A percentile compares a stretch with the other conserved stretches of the same genome.
These are phyloP conservation scores for Pandion haliaetus DNA, from an alignment of 2,113 vertebrate species.

Conservation along the genomic window DNA sequence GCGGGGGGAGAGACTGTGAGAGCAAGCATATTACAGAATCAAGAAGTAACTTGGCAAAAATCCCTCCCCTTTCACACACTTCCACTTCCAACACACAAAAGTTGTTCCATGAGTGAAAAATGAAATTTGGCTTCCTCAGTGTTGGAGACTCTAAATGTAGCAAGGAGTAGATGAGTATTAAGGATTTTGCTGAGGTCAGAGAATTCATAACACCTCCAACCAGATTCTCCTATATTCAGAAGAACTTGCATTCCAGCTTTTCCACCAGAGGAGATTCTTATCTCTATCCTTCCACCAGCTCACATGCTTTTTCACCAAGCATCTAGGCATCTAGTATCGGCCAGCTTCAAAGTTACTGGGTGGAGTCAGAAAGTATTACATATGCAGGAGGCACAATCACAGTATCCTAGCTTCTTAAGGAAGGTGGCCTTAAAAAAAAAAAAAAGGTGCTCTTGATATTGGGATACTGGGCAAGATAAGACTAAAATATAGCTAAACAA, in stretches of 20 bases:
- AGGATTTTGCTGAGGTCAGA: background rate
- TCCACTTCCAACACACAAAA: background rate
- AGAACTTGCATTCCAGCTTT: background rate
- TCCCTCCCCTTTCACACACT: background rate
- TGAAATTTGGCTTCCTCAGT: background rate
- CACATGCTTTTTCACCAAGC: background rate
- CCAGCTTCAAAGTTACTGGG: background rate
- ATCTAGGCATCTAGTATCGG: background rate
- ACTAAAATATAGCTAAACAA: background rate
- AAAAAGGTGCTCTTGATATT: background rate
- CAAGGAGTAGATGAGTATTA: background rate
- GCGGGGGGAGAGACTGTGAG: background rate
- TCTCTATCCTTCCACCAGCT: background rate
- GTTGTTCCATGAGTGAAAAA: background rate
- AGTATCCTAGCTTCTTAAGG: background rate
- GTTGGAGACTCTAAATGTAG: background rate
- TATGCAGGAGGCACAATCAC: background rate
- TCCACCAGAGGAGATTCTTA: background rate
- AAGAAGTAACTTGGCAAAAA: background rate
- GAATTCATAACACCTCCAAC: background rate
- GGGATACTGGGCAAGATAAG: background rate
- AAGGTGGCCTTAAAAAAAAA: background rate
- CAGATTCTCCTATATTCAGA: background rate
- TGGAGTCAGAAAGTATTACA: background rate
- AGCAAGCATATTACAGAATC: background rate